phyloP scores from a whole-genome alignment of 2,797 vertebrate species.

The Helicolenus hilgendorfi region DNA sequence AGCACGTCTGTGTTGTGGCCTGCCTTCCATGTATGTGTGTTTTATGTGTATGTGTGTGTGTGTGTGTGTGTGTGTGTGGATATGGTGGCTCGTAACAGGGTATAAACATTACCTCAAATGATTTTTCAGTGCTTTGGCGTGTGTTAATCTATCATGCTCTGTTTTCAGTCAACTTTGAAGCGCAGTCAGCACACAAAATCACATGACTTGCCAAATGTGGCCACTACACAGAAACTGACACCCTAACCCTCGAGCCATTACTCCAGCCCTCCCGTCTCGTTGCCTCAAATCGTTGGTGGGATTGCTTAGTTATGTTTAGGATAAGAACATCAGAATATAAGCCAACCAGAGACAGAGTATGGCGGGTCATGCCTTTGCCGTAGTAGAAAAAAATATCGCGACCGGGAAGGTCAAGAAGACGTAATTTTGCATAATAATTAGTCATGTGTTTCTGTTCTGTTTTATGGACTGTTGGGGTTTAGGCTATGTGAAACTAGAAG shows the following conservation, averaged over 20 bases:
- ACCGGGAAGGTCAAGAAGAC: too few species aligned
- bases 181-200: not conserved
- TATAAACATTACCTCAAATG: constrained; percentile 48
- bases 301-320: too few species aligned
- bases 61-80: constrained; percentile 3
- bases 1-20: constrained; percentile 68
- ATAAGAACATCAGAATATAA: too few species aligned
- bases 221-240: not conserved
- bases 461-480: too few species aligned
- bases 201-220: not conserved
- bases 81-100: constrained; percentile 4
- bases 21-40: constrained; percentile 28
- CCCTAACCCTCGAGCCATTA: too few species aligned
- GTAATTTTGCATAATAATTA: too few species aligned
- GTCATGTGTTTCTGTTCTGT: too few species aligned
- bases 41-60: constrained; percentile 8
- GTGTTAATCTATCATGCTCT: not conserved
- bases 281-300: too few species aligned
- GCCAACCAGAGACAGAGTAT: too few species aligned
- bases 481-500: not conserved
- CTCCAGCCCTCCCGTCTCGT: too few species aligned
- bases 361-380: too few species aligned
- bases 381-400: too few species aligned
- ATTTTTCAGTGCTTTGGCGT: constrained; percentile 45
- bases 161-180: constrained; percentile 4